Percentiles rank a stretch among this genome's conserved stretches.
Conservation (phyloP, 2,888 invertebrate genomes). For the Andrena marginata region DNA sequence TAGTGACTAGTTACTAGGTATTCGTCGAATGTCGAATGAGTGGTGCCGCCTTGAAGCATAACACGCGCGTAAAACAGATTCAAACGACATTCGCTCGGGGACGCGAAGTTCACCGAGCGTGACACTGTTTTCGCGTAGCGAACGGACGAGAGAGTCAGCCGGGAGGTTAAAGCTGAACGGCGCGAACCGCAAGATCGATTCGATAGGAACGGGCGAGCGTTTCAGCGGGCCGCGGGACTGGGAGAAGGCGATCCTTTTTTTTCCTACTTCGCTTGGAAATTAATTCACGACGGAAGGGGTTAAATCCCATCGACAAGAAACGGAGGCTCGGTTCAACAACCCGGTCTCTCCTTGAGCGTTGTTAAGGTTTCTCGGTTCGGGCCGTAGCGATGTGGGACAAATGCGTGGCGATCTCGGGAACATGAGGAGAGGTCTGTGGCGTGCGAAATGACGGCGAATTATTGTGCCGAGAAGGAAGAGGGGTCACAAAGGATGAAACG, state of each 20-base stretch:
- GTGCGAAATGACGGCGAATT: slow-evolving; percentile 69
- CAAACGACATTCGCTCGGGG: not conserved
- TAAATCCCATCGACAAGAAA: slow-evolving; percentile 26
- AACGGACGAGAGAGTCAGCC: not conserved
- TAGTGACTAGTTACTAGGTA: not conserved
- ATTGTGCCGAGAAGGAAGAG: slow-evolving; percentile 57
- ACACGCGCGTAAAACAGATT: not conserved
- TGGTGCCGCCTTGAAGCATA: too few species aligned
- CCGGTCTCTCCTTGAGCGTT: slow-evolving; percentile 18
- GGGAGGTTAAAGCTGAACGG: slow-evolving; percentile 5
- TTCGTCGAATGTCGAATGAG: not conserved
- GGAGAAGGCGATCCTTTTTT: not conserved
- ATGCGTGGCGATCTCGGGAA: slow-evolving; percentile 30
- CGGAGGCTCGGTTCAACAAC: slow-evolving; percentile 53
- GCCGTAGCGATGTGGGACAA: slow-evolving; percentile 57
- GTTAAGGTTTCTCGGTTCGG: slow-evolving; percentile 53
- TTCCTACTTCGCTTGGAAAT: not conserved
- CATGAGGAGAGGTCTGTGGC: slow-evolving; percentile 18
- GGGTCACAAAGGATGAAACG: slow-evolving; percentile 32
- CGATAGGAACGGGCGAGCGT: slow-evolving; percentile 11
- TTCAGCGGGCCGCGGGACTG: not conserved
- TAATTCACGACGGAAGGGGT: slow-evolving; percentile 42
- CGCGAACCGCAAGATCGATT: slow-evolving; percentile 16
- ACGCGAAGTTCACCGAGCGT: slow-evolving; percentile 4
- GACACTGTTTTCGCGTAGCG: slow-evolving; percentile 13